Base-by-base conservation (phyloP, 2,888 invertebrate genomes). In the Noctua comes region DNA sequence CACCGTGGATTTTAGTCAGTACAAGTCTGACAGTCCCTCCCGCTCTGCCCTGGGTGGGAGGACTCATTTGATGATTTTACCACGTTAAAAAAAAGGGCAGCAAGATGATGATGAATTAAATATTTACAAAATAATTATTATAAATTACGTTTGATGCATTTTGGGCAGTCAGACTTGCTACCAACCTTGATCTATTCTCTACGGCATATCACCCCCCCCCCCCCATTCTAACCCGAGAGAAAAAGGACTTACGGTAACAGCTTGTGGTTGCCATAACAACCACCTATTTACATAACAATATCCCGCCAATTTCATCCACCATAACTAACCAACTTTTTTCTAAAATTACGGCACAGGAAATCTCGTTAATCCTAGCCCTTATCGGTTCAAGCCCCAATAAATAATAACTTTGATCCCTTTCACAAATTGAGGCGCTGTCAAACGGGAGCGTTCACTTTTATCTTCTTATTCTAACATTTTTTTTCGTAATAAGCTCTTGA, bases 371-470 rank as follows among this genome's bases (percentile, higher is more conserved):
- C 85, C 82, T 76, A 78, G 75, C 87, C 87, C 87, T 90, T 90
- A 91, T 91, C 91, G 91, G 90, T 90, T 91, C 90, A 89, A 87
- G 90, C 89, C 89, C 90, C 92, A 91, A 93, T 93, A 93, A 93
- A 93, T 93, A 92, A 92, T 90, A 92, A 92, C 93, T 93, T 92
- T 93, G 93, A 93, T 93, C 93, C 93, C 90, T 91, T 89, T 88
- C 86, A 89, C 90, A 92, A 93, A 92, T 92, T 92, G 91, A 90
- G 88, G 88, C 84, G 88, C 91, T 92, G 92, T 92, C 92, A 91
- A 87, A 88, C 85, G 84, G 84, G 80, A 72, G 84, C 89, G 87
- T 88, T 88, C 86, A 83, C 88, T 91, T 91, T 88, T 91, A 91
- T 90, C 90, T 90, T 80, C 76, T 83, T 88, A 81, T 85, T 83